These are phyloP conservation scores for Pasiphila rectangulata DNA, from an alignment of 2,888 invertebrate species.

Conservation along the genomic window DNA sequence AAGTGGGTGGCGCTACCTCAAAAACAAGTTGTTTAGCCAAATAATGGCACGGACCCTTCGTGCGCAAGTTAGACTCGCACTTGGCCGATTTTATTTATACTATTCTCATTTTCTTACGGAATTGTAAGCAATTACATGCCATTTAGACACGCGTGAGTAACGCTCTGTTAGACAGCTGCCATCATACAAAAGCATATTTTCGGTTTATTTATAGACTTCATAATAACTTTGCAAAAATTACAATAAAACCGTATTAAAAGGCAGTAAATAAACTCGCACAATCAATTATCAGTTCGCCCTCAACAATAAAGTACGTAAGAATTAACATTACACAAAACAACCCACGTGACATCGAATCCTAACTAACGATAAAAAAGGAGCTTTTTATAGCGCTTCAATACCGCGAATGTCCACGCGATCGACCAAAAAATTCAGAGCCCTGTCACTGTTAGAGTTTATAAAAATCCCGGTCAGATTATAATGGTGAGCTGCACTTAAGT, in stretches of 20 bases:
- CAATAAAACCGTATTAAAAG: conserved; percentile 27
- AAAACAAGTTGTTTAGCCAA: no score
- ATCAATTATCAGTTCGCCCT: conserved; percentile 63
- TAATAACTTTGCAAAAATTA: conserved; percentile 40
- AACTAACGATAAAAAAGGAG: conserved; percentile 69
- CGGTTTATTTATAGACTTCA: conserved; percentile 1
- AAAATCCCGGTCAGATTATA: conserved; percentile 39
- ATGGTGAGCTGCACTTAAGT: conserved; percentile 57
- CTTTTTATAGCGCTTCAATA: conserved; percentile 58
- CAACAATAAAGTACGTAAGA: conserved; percentile 67
- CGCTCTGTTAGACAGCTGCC: no score
- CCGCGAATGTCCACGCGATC: conserved; percentile 45
- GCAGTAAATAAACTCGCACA: conserved; percentile 34
- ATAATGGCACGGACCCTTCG: no score
- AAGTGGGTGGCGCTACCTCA: no score
- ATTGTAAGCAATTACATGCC: no score
- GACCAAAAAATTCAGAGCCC: conserved; percentile 23
- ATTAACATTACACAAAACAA: conserved; percentile 62
- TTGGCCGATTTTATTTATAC: no score
- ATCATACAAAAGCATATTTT: not conserved
- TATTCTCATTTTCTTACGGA: no score
- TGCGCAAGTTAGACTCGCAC: no score
- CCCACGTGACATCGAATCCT: conserved; percentile 63
- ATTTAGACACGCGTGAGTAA: no score
- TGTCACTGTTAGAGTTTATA: conserved; percentile 1